phyloP scores from a whole-genome alignment of 2,113 vertebrate genomes.

The Leptodactylus fuscus region DNA sequence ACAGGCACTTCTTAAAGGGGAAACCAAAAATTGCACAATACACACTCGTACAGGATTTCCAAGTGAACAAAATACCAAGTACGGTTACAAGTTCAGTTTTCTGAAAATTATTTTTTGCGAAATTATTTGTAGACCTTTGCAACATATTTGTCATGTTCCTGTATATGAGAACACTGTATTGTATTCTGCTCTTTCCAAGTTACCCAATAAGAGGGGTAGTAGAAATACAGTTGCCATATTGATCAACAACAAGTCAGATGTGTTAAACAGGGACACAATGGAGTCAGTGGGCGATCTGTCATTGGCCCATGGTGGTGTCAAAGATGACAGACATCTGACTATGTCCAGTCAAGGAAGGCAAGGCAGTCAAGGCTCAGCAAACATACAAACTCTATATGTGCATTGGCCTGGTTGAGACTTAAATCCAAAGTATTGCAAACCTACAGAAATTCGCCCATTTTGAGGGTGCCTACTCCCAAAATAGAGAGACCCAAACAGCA shows the following conservation, averaged over 20 bases:
- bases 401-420: neutral
- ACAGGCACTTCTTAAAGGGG: conserved; percentile 63
- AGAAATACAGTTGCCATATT: neutral
- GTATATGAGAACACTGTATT: too few relatives aligned
- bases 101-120: too few relatives aligned
- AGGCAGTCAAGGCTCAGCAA: too few relatives aligned
- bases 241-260: neutral
- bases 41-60: neutral
- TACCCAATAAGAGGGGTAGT: neutral
- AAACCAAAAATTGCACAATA: neutral
- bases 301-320: neutral
- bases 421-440: neutral
- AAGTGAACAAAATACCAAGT: too few relatives aligned
- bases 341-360: too few relatives aligned
- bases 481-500: neutral
- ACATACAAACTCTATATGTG: neutral
- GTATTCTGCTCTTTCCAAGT: neutral
- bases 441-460: neutral
- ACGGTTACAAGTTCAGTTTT: too few relatives aligned
- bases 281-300: neutral
- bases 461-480: neutral
- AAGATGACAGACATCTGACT: too few relatives aligned
- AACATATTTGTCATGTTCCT: too few relatives aligned
- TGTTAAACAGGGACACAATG: neutral
- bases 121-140: too few relatives aligned